These are phyloP conservation scores for Pseudorhombus dupliciocellatus DNA, from an alignment of 2,113 vertebrate genomes.

Conservation along the genomic window DNA sequence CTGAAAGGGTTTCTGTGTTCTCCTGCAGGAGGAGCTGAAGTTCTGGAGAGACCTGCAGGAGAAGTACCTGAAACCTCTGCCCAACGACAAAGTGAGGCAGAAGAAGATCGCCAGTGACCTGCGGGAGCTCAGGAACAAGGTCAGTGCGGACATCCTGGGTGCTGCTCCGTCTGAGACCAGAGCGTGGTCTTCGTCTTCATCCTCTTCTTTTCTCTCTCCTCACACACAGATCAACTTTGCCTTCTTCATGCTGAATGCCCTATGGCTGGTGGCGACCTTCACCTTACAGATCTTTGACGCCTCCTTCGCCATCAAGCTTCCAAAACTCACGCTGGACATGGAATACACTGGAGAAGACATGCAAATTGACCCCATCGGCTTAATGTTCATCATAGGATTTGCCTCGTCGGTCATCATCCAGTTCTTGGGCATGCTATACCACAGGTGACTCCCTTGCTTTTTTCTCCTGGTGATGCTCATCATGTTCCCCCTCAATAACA, in stretches of 20 bases:
- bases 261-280: slow-evolving; percentile 78
- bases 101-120: slow-evolving; percentile 55
- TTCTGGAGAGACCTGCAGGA: slow-evolving; percentile 68
- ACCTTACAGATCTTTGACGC: slow-evolving; percentile 58
- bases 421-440: slow-evolving; percentile 67
- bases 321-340: slow-evolving; percentile 28
- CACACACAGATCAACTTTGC: slow-evolving; percentile 65
- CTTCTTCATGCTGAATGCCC: slow-evolving; percentile 72
- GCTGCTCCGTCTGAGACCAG: background rate
- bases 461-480: background rate
- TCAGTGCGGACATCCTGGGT: background rate
- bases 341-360: rapidly evolving
- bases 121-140: slow-evolving; percentile 72
- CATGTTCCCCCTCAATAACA: background rate
- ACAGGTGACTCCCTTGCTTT: slow-evolving; percentile 60
- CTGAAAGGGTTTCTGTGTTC: background rate
- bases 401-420: slow-evolving; percentile 39
- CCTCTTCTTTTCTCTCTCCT: background rate
- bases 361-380: slow-evolving; percentile 48
- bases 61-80: slow-evolving; percentile 71
- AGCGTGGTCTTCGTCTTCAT: background rate
- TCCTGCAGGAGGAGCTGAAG: slow-evolving; percentile 60
- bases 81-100: slow-evolving; percentile 64
- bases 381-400: slow-evolving; percentile 73
- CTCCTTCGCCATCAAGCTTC: slow-evolving; percentile 41